Base-by-base conservation (phyloP, 2,888 invertebrate species). In the Tipula lateralis region DNA sequence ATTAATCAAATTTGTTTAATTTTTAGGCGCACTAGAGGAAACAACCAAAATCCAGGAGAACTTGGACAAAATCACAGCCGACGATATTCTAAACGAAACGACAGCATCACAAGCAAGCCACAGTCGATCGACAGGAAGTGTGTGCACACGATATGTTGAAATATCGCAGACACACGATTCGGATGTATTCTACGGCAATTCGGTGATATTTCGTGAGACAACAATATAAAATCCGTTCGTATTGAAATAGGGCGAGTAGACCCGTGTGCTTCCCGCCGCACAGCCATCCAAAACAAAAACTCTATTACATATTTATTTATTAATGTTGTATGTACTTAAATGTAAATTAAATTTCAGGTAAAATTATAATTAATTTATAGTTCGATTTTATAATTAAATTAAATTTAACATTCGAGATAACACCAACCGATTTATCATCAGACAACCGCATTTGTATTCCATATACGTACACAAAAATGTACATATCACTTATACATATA, bases 141-240 rank as follows among this genome's bases (percentile, higher is more conserved):
- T 24, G 9, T 66, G 66, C 24, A 66, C 66, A 66, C 66, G 66
- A 1, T 66, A 66, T 24, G 24, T 66, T 9, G 66, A 66, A 66
- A 66, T 66, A 66, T 66, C 66, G n/a, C 66, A 66, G 66, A 66
- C 66, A 19, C 66, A 66, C 24, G 66, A 66, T 66, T 66, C 66
- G 24, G 66, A 66, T 9, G 66, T 66, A 66, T 66, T 66, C 66
- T 66, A 82, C 30, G 29, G 82, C 30, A 82, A 82, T 82, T 82
- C 82, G 32, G 30, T 82, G n/a, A 82, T 82, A 30, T 82, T 82
- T 30, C 82, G 82, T 7, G 82, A 82, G 7, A 82, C 82, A 29
- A 82, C 82, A 82, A 82, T 82, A 30, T 82, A 82, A 82, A 80
- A 82, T 44, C 36, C 12, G 34, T n/a, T n/a, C n/a, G n/a, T n/a